Evolutionary conservation across 1,140 invertebrate species (phyloP).

Genomic region (Scaptodrosophila lebanonensis): DNA sequence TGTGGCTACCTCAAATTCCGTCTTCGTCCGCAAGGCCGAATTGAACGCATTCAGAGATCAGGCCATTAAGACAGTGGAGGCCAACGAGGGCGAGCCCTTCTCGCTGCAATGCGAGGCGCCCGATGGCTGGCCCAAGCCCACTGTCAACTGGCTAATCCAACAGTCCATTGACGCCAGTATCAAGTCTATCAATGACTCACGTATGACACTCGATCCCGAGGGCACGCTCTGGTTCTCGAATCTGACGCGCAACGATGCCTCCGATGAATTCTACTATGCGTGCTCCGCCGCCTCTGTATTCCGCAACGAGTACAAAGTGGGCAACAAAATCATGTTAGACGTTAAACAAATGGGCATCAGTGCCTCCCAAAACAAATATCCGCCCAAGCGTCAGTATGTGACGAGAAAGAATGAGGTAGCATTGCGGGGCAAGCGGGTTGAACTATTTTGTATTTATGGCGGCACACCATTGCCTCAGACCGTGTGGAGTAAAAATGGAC

Average conservation of each 20-base stretch:
- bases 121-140: conserved; percentile 95
- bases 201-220: conserved; percentile 95
- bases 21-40: conserved; percentile 96
- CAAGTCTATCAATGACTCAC: conserved; percentile 92
- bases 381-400: conserved; percentile 88
- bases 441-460: conserved; percentile 93
- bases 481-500: conserved; percentile 90
- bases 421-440: conserved; percentile 87
- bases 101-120: conserved; percentile 92
- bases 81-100: conserved; percentile 91
- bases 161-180: conserved; percentile 84
- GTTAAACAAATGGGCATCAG: conserved; percentile 87
- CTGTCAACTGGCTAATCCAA: conserved; percentile 94
- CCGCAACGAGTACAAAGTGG: conserved; percentile 93
- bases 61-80: conserved; percentile 80
- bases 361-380: conserved; percentile 85
- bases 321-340: conserved; percentile 87
- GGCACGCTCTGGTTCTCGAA: conserved; percentile 96
- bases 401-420: conserved; percentile 91
- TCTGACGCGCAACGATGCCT: conserved; percentile 90
- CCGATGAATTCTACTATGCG: conserved; percentile 89
- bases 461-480: conserved; percentile 91
- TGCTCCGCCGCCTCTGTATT: conserved; percentile 93
- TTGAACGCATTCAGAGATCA: conserved; percentile 94
- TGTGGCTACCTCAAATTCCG: conserved; percentile 94